phyloP scores from a whole-genome alignment of 1,140 invertebrate species.

The Saccostrea echinata region DNA sequence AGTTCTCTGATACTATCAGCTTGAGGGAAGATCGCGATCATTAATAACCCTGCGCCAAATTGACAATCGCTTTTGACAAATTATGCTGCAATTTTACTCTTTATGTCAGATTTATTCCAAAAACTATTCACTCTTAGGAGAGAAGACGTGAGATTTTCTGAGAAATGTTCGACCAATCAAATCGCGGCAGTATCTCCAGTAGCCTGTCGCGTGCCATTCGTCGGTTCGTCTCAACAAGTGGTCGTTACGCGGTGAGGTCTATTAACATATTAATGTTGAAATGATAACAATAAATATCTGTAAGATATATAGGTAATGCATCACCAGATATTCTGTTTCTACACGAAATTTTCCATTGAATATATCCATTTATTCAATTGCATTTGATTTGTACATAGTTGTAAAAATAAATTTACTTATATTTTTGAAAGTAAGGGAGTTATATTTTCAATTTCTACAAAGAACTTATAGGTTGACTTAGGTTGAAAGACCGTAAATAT shows the following conservation, averaged over 20 bases:
- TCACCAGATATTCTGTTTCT: not conserved
- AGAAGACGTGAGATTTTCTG: constrained; percentile 3
- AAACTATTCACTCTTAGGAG: constrained; percentile 16
- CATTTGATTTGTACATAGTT: no score
- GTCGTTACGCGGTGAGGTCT: not conserved
- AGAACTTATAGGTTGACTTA: not conserved
- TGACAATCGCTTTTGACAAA: constrained; percentile 34
- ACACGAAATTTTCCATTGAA: not conserved
- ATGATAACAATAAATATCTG: constrained; percentile 22
- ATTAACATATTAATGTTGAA: constrained; percentile 31
- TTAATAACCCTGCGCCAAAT: constrained; percentile 22
- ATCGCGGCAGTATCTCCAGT: not conserved
- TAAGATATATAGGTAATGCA: not conserved
- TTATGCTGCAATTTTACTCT: constrained; percentile 29
- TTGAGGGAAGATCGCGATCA: not conserved
- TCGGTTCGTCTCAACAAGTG: constrained; percentile 13
- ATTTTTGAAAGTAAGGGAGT: not conserved
- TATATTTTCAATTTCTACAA: not conserved
- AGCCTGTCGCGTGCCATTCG: constrained; percentile 21
- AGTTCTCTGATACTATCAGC: not conserved
- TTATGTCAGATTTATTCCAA: constrained; percentile 28
- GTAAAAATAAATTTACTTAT: not conserved
- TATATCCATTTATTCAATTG: not conserved
- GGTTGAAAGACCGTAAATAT: not conserved
- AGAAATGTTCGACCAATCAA: constrained; percentile 23